Base-by-base conservation (phyloP, 1,140 invertebrate species). In the Brachystomella parvula region DNA sequence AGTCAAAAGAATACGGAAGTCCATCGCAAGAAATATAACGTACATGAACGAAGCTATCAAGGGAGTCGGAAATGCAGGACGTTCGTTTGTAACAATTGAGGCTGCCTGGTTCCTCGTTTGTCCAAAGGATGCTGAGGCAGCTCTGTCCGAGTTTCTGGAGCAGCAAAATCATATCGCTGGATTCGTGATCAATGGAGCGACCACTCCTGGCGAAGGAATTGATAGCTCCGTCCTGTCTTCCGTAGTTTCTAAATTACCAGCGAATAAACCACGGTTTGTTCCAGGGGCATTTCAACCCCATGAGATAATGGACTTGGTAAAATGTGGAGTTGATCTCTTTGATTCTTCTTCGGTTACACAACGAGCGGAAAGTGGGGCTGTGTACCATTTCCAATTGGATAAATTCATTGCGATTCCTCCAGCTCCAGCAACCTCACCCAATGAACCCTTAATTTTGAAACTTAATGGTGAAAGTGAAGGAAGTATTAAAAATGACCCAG, bases 291-390 rank as follows among this genome's bases (percentile, higher is more conserved):
- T 78, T 73, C 71, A 66, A 63, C 80, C 80, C 28, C 71, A 75
- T 35, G 61, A 73, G 30, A 75, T 82, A 17, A 28, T 82, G 3
- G 66, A 77, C 32, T 75, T 80, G 9, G 71, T 81, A 31, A 69
- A 15, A n/a, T 75, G 71, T 24, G 81, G 81, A 26, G 71, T 83
- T 65, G 82, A 83, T 72, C 74, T 81, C 17, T 82, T 83, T 76
- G 81, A 82, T 71, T 78, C 78, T 39, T 80, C 80, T 33, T 79
- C 81, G 77, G 76, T 77, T 71, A 78, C 76, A 63, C 63, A 75
- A 39, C 73, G 79, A 3, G 77, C 81, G n/a, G 79, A 81, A 63
- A 72, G 74, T 67, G 77, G 75, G 9, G 64, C 71, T 57, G 80
- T 77, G n/a, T 71, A 80, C 0, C n/a, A 74, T 71, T 30, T 68